These are phyloP conservation scores for Ptychobarbus kaznakovi DNA, from an alignment of 2,797 vertebrate species.

Conservation along the genomic window DNA sequence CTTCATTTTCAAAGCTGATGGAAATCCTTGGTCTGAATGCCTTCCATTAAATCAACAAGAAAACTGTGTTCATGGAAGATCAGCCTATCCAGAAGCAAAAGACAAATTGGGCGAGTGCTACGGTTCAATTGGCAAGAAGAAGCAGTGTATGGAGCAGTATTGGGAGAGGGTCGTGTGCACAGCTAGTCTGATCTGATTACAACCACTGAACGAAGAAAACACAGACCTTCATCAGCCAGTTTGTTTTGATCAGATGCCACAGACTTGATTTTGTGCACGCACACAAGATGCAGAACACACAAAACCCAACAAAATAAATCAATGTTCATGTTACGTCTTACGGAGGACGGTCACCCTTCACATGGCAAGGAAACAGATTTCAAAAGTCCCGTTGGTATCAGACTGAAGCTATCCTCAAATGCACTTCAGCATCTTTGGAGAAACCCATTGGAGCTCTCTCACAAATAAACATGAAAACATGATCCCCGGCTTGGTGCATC, in stretches of 20 bases:
- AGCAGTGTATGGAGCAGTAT: background rate
- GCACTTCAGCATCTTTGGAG: slow-evolving; percentile 17
- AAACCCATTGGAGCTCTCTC: background rate
- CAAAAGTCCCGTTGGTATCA: background rate
- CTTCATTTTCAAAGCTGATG: slow-evolving; percentile 16
- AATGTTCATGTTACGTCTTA: background rate
- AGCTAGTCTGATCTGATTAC: slow-evolving; percentile 34
- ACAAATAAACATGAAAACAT: background rate
- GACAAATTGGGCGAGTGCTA: slow-evolving; percentile 22
- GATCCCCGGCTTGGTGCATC: background rate
- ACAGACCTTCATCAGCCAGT: background rate
- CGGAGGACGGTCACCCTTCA: background rate
- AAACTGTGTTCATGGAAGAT: slow-evolving; percentile 48
- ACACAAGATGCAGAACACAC: background rate
- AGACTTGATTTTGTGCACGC: background rate
- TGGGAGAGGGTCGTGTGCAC: slow-evolving; percentile 6
- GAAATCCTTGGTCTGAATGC: background rate
- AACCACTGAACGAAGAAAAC: slow-evolving; percentile 3
- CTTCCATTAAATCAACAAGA: slow-evolving; percentile 1
- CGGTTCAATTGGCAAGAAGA: background rate
- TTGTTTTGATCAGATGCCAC: slow-evolving; percentile 40
- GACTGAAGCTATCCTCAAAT: slow-evolving; percentile 14
- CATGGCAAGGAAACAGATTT: background rate
- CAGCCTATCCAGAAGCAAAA: slow-evolving; percentile 22
- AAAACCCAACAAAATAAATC: background rate